These are phyloP conservation scores for Drosophila cognata DNA, from an alignment of 2,888 invertebrate species.

Conservation along the genomic window DNA sequence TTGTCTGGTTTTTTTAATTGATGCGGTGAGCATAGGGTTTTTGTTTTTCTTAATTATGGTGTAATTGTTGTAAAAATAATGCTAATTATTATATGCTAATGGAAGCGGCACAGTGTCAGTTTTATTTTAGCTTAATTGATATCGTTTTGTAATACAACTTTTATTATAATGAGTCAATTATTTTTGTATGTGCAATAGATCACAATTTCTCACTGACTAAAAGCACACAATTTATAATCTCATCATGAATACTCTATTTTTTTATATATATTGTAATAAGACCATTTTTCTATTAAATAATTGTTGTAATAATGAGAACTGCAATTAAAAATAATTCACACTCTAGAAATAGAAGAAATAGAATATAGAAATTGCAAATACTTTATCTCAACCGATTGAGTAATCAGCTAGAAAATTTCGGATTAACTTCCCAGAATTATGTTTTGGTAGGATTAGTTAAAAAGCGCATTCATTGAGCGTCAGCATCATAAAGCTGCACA, in stretches of 20 bases:
- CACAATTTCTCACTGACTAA: background rate
- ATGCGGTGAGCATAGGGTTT: background rate
- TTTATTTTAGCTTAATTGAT: background rate
- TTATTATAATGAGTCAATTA: background rate
- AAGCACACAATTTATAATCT: background rate
- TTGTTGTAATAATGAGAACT: background rate
- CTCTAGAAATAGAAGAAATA: too few relatives aligned
- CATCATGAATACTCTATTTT: background rate
- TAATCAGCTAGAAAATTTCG: conserved; percentile 43
- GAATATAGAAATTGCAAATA: background rate
- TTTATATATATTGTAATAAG: background rate
- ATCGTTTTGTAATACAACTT: background rate
- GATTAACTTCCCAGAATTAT: conserved; percentile 19
- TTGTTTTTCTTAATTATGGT: background rate
- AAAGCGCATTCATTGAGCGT: conserved; percentile 70
- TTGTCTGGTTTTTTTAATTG: conserved; percentile 3
- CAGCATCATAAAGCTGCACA: conserved; percentile 29
- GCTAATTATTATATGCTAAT: background rate
- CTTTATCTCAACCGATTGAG: conserved; percentile 53
- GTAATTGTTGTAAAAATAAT: background rate
- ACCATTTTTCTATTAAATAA: background rate
- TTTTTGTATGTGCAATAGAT: background rate
- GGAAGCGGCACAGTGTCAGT: background rate
- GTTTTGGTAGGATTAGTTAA: conserved; percentile 23
- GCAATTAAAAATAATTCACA: background rate